phyloP scores from a whole-genome alignment of 2,797 vertebrate species.

The Lophotriccus pileatus region DNA sequence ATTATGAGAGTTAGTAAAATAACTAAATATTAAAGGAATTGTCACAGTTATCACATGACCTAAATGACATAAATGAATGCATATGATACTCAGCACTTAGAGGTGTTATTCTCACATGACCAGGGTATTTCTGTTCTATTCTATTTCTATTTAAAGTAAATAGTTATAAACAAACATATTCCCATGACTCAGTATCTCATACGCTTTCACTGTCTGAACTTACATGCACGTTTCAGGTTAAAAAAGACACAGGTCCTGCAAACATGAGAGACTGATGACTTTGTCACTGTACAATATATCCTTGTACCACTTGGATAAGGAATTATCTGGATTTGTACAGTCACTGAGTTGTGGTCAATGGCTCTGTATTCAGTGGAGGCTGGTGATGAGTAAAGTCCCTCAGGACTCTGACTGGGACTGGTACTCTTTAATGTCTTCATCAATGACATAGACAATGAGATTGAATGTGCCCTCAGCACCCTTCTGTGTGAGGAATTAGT shows the following conservation, averaged over 20 bases:
- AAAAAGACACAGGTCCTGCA: neutral
- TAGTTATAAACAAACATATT: neutral
- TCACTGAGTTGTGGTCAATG: neutral
- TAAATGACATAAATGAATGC: neutral
- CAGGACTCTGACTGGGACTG: no score
- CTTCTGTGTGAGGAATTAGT: constrained; percentile 21
- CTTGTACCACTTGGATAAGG: neutral
- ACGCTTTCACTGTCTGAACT: neutral
- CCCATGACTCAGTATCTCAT: neutral
- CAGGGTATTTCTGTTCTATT: neutral
- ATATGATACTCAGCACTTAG: neutral
- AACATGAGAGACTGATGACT: neutral
- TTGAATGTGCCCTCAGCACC: neutral
- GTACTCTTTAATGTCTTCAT: neutral
- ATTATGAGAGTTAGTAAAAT: neutral
- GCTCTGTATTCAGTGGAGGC: neutral
- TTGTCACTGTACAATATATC: neutral
- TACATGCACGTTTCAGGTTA: neutral
- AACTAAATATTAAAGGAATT: neutral
- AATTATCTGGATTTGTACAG: neutral
- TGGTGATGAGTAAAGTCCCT: neutral
- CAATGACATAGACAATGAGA: neutral
- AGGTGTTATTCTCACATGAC: neutral
- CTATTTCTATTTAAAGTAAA: neutral
- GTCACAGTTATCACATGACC: neutral